These are phyloP conservation scores for Andrena camellia DNA, from an alignment of 2,888 invertebrate genomes.

Conservation along the genomic window DNA sequence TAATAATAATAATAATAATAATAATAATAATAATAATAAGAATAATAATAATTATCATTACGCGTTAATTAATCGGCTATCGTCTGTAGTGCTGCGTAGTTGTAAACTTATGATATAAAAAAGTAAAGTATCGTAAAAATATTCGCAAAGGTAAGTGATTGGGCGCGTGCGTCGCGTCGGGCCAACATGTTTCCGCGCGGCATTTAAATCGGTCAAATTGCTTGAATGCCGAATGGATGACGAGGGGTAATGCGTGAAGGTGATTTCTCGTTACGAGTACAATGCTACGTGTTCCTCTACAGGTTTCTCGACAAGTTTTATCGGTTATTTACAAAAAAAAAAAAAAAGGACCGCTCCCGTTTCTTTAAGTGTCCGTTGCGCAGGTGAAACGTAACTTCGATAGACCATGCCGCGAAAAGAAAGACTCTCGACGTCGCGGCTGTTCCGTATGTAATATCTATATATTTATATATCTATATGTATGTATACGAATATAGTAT, in stretches of 20 bases:
- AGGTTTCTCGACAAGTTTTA: conserved; percentile 50
- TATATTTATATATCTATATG: background rate
- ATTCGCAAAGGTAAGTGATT: conserved; percentile 68
- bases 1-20: conserved; percentile 6
- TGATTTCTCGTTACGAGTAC: conserved; percentile 55
- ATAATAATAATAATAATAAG: conserved; percentile 70
- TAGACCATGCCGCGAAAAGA: conserved; percentile 50
- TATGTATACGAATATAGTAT: conserved; percentile 9
- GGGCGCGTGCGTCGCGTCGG: conserved; percentile 32
- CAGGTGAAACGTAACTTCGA: conserved; percentile 48
- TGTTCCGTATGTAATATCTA: conserved; percentile 39
- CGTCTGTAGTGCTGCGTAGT: conserved; percentile 74
- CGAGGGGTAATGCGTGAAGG: conserved; percentile 48
- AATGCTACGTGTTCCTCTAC: conserved; percentile 61
- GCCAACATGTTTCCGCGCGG: conserved; percentile 4
- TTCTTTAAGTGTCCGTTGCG: conserved; percentile 22
- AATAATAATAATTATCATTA: conserved; percentile 71
- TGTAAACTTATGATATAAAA: conserved; percentile 77
- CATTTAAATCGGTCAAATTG: conserved; percentile 51
- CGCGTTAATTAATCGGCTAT: conserved; percentile 74
- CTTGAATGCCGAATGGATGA: conserved; percentile 47
- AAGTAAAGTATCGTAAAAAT: conserved; percentile 77
- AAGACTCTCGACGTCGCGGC: conserved; percentile 61
- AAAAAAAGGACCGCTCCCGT: conserved; percentile 48
- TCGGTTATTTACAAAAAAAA: conserved; percentile 71